Conservation (phyloP, 2,797 vertebrate genomes). For the Lacerta bilineata region DNA sequence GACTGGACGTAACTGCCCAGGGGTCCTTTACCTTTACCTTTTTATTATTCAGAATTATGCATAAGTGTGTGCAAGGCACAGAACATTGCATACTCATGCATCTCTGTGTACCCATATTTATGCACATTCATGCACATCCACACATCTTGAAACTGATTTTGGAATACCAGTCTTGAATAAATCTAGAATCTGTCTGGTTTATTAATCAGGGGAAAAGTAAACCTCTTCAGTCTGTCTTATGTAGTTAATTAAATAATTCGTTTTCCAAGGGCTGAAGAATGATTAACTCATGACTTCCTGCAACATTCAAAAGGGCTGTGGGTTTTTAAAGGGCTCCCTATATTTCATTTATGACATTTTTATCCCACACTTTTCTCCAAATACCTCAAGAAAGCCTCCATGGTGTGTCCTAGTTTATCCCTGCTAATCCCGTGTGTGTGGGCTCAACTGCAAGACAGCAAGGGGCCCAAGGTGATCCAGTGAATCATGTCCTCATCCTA, state of each 20-base stretch:
- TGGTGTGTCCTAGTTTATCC: too few species aligned
- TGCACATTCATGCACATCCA: slow-evolving; percentile 27
- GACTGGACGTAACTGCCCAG: too few species aligned
- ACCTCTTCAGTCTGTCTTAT: slow-evolving; percentile 72
- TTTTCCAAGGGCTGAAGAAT: slow-evolving; percentile 75
- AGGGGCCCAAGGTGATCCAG: too few species aligned
- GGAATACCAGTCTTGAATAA: slow-evolving; percentile 60
- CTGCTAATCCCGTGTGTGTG: too few species aligned
- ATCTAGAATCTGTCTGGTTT: slow-evolving; percentile 72
- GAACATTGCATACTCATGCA: too few species aligned
- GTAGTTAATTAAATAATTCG: slow-evolving; percentile 78
- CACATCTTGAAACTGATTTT: too few species aligned
- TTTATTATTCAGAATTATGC: too few species aligned
- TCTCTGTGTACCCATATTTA: slow-evolving; percentile 50
- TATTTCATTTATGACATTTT: slow-evolving; percentile 16
- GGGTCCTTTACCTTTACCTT: too few species aligned
- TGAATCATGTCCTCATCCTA: too few species aligned
- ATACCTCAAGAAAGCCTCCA: neutral
- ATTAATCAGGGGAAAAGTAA: slow-evolving; percentile 74
- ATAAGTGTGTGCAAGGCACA: too few species aligned
- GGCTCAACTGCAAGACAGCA: too few species aligned
- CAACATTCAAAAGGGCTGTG: slow-evolving; percentile 77
- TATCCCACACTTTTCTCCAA: slow-evolving; percentile 51
- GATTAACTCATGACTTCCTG: slow-evolving; percentile 74
- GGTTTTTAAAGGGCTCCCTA: too few species aligned